Evolutionary conservation across 2,888 invertebrate genomes (phyloP).

Genomic region (Cotesia congregata): DNA sequence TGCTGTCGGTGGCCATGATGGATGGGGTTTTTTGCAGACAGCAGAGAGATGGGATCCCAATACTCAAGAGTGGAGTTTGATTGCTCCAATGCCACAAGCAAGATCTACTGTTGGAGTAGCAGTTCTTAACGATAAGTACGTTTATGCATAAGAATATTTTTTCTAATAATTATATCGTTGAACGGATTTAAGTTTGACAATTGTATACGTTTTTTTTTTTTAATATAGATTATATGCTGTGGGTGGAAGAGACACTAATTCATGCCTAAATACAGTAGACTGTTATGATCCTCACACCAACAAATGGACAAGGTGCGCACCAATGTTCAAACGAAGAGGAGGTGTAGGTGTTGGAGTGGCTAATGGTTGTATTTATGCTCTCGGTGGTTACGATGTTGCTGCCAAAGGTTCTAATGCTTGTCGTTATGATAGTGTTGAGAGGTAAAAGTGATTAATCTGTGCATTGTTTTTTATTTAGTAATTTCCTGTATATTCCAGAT

Average conservation of each 20-base stretch:
- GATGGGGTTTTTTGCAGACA: slow-evolving; percentile 94
- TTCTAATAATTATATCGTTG: slow-evolving; percentile 4
- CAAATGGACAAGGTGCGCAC: slow-evolving; percentile 87
- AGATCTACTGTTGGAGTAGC: slow-evolving; percentile 93
- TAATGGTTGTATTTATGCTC: slow-evolving; percentile 89
- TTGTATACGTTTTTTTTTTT: not conserved
- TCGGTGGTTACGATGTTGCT: slow-evolving; percentile 95
- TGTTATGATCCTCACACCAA: slow-evolving; percentile 82
- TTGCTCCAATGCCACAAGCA: slow-evolving; percentile 90
- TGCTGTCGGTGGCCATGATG: slow-evolving; percentile 96
- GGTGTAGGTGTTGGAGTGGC: slow-evolving; percentile 92
- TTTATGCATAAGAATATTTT: not conserved
- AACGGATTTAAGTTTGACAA: not conserved
- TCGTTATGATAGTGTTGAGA: slow-evolving; percentile 90
- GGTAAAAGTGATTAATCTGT: slow-evolving; percentile 72
- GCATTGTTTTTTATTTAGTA: slow-evolving; percentile 53
- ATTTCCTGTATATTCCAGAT: slow-evolving; percentile 65
- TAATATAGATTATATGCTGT: slow-evolving; percentile 85
- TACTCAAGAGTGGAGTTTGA: slow-evolving; percentile 89
- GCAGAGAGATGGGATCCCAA: slow-evolving; percentile 95
- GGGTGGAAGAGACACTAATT: slow-evolving; percentile 92
- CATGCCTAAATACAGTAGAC: slow-evolving; percentile 92
- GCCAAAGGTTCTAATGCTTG: slow-evolving; percentile 87
- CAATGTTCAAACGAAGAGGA: slow-evolving; percentile 89
- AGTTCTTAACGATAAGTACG: slow-evolving; percentile 80